phyloP scores from a whole-genome alignment of 2,797 vertebrate species.

The Alosa sapidissima region DNA sequence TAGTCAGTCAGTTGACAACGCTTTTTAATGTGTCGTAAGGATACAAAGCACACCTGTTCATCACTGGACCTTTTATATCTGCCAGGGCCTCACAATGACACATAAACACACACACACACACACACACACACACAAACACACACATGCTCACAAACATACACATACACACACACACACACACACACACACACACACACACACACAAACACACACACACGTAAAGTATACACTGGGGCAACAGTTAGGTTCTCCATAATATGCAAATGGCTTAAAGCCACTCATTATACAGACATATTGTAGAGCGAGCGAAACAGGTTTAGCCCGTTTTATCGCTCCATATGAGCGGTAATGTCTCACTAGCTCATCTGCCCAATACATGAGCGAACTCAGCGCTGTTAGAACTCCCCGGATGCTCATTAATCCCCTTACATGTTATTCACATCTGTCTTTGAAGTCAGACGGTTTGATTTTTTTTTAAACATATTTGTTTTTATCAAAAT shows the following conservation, averaged over 20 bases:
- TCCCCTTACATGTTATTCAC: neutral
- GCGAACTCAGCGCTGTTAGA: neutral
- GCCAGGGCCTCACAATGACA: neutral
- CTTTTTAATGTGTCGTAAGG: slow-evolving; percentile 21
- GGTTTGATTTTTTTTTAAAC: neutral
- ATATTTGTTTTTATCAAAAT: neutral
- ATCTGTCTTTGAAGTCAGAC: neutral
- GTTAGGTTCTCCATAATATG: neutral
- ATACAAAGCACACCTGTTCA: slow-evolving; percentile 48
- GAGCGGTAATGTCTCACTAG: neutral
- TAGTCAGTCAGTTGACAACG: neutral
- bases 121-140: neutral
- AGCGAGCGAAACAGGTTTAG: neutral
- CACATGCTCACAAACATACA: neutral
- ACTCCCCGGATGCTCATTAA: neutral
- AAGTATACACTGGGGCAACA: neutral
- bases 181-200: neutral
- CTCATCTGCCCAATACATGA: neutral
- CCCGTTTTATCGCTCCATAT: neutral
- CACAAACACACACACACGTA: neutral
- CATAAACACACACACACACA: neutral
- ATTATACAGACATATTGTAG: neutral
- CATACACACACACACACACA: neutral
- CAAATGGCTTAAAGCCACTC: neutral
- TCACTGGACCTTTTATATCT: slow-evolving; percentile 27